phyloP scores from a whole-genome alignment of 2,888 invertebrate species.

The Cephus sareptanus region DNA sequence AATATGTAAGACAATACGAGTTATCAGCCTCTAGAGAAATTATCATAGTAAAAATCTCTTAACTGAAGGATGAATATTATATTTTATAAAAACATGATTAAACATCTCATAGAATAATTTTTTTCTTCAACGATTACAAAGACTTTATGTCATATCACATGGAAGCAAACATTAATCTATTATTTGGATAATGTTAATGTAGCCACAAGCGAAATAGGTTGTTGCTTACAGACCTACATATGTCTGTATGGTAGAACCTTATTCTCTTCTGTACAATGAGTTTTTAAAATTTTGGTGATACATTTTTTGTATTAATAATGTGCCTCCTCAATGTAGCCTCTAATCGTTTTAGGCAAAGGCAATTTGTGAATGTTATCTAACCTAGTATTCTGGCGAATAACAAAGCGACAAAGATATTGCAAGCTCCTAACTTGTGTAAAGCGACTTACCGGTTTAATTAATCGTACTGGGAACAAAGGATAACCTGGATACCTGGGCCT shows the following conservation, averaged over 20 bases:
- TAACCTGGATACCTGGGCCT: conserved; percentile 74
- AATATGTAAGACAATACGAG: neutral
- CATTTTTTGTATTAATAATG: conserved; percentile 42
- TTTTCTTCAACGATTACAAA: neutral
- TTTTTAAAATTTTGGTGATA: neutral
- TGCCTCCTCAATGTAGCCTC: conserved; percentile 68
- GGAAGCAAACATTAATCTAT: neutral
- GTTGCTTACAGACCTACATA: neutral
- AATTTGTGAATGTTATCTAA: conserved; percentile 77
- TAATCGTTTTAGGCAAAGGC: conserved; percentile 73
- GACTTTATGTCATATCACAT: neutral
- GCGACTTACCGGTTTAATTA: conserved; percentile 80
- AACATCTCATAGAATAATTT: neutral
- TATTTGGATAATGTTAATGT: neutral
- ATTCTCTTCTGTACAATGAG: neutral
- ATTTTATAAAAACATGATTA: neutral
- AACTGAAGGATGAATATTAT: neutral
- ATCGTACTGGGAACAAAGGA: conserved; percentile 78
- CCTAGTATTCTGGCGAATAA: conserved; percentile 76
- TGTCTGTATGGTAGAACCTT: neutral
- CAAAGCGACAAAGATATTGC: conserved; percentile 80
- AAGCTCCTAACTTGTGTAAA: conserved; percentile 78
- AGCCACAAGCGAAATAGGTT: neutral
- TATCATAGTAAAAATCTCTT: neutral
- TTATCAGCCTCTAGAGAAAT: neutral